phyloP scores from a whole-genome alignment of 1,140 invertebrate species.

The Chelonus insularis region DNA sequence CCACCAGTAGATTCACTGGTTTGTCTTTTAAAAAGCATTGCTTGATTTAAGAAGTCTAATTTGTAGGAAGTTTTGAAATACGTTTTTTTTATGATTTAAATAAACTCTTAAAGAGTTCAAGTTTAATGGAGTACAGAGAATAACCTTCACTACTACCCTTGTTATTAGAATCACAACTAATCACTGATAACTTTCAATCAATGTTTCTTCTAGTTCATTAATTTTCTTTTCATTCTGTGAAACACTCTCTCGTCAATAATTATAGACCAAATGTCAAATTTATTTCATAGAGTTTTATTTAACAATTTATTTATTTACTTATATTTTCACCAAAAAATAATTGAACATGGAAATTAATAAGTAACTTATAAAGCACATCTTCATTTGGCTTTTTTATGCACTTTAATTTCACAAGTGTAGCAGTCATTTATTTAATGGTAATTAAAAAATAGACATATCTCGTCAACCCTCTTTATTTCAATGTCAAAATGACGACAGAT shows the following conservation, averaged over 20 bases:
- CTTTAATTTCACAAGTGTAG: too few species aligned
- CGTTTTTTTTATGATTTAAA: background rate
- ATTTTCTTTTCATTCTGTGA: too few species aligned
- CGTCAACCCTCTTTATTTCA: too few species aligned
- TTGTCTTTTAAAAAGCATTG: conserved; percentile 49
- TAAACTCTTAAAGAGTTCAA: too few species aligned
- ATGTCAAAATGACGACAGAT: too few species aligned
- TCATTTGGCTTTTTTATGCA: background rate
- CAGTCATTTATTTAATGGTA: too few species aligned
- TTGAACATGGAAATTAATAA: conserved; percentile 37
- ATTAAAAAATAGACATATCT: too few species aligned
- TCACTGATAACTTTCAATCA: background rate
- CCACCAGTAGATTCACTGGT: conserved; percentile 48
- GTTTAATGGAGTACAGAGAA: too few species aligned
- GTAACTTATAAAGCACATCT: conserved; percentile 32
- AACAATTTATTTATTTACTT: background rate
- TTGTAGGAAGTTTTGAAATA: background rate
- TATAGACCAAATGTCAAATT: too few species aligned
- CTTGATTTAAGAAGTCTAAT: conserved; percentile 1
- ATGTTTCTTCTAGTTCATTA: background rate
- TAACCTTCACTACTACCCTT: too few species aligned
- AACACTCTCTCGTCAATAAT: too few species aligned
- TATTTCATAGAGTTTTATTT: background rate
- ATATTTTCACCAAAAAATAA: conserved; percentile 25
- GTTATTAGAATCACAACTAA: background rate